Conservation (phyloP, 2,797 vertebrate genomes). For the Acrossocheilus wenchowensis region DNA sequence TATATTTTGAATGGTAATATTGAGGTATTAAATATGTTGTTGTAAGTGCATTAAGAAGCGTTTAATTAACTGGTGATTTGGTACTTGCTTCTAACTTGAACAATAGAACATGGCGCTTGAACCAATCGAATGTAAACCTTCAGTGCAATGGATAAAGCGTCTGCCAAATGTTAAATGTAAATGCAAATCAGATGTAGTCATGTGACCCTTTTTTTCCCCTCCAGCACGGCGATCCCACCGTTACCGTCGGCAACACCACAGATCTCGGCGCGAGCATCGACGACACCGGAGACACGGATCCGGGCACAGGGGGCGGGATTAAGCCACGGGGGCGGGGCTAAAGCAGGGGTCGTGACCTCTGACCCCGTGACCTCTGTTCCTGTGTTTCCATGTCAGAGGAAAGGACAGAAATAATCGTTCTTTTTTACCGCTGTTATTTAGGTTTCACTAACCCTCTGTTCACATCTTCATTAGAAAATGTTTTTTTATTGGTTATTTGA, state of each 20-base stretch:
- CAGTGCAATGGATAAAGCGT: not conserved
- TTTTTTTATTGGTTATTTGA: not conserved
- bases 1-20: not conserved
- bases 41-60: not conserved
- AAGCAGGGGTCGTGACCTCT: slow-evolving; percentile 23
- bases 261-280: slow-evolving; percentile 83
- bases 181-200: not conserved
- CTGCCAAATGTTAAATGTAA: not conserved
- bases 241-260: slow-evolving; percentile 87
- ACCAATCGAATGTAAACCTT: not conserved
- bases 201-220: not conserved
- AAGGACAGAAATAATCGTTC: slow-evolving; percentile 54
- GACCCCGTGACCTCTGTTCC: slow-evolving; percentile 49
- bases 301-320: slow-evolving; percentile 76
- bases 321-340: slow-evolving; percentile 62
- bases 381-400: slow-evolving; percentile 22
- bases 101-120: not conserved
- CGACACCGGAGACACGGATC: slow-evolving; percentile 82
- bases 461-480: not conserved
- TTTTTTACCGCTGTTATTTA: slow-evolving; percentile 20
- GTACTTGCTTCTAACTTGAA: not conserved
- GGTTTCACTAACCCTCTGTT: slow-evolving; percentile 13
- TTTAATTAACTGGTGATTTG: not conserved
- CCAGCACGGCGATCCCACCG: slow-evolving; percentile 89
- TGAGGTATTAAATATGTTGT: not conserved